Conservation (phyloP, 1,140 invertebrate genomes). For the Drosophila auraria region DNA sequence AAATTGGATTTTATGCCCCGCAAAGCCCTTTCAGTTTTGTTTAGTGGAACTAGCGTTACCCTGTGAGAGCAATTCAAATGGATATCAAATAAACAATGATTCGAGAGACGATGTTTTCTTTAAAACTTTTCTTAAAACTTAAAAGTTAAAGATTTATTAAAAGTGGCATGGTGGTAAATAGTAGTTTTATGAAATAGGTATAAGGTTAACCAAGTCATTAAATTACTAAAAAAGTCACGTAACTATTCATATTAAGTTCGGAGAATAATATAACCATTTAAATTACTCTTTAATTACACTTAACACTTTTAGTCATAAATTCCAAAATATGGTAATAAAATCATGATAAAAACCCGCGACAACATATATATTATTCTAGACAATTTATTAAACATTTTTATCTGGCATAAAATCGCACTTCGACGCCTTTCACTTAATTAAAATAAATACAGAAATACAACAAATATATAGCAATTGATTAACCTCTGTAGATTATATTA, state of each 20-base stretch:
- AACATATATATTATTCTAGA: neutral
- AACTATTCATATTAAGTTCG: neutral
- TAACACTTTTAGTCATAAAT: neutral
- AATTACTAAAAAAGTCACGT: fast-evolving
- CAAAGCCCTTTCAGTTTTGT: conserved; percentile 24
- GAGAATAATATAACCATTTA: neutral
- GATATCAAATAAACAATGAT: conserved; percentile 47
- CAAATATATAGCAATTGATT: neutral
- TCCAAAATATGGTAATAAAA: neutral
- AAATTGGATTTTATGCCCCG: conserved; percentile 36
- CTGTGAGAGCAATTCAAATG: conserved; percentile 37
- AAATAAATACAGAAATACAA: neutral
- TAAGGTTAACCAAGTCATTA: too few relatives aligned
- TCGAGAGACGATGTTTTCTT: conserved; percentile 29
- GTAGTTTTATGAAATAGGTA: neutral
- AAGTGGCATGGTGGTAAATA: too few relatives aligned
- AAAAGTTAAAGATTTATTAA: neutral
- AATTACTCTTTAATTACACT: too few relatives aligned
- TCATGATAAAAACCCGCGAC: neutral
- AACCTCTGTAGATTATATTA: neutral
- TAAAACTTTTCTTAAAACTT: conserved; percentile 7
- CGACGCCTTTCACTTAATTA: neutral
- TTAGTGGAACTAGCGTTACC: conserved; percentile 42
- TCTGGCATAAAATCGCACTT: neutral
- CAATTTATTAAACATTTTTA: neutral